Percentiles rank a stretch among this genome's conserved stretches.
Evolutionary conservation across 2,797 vertebrate genomes (phyloP).

Genomic region (Notamacropus eugenii): DNA sequence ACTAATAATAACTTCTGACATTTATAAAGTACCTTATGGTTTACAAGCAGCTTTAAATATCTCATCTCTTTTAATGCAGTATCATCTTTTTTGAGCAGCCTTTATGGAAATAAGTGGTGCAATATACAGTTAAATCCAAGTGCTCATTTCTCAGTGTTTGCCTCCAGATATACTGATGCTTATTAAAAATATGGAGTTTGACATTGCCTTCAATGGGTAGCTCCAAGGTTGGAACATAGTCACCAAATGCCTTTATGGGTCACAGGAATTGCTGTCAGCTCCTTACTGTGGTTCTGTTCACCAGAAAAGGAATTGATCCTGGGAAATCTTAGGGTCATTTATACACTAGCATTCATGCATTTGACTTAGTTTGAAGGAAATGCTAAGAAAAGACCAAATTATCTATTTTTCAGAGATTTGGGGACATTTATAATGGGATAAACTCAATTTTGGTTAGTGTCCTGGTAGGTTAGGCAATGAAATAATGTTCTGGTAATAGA

Average conservation of each 20-base stretch:
- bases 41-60: neutral
- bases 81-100: neutral
- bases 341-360: neutral
- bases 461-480: neutral
- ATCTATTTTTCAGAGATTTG: neutral
- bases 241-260: neutral
- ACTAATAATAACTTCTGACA: neutral
- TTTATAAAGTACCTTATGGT: neutral
- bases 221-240: neutral
- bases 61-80: neutral
- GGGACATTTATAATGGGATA: neutral
- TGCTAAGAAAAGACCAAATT: neutral
- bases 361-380: neutral
- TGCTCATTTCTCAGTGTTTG: neutral
- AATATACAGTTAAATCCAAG: neutral
- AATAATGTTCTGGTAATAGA: neutral
- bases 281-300: neutral
- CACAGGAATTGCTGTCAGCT: neutral
- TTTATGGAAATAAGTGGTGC: neutral
- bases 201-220: neutral
- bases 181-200: neutral
- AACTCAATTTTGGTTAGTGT: neutral
- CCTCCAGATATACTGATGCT: neutral
- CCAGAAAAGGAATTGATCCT: neutral
- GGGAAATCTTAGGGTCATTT: neutral